A percentile compares a stretch with the other conserved stretches of the same genome.
Evolutionary conservation across 1,140 invertebrate genomes (phyloP).

Genomic region (Colletes latitarsis): DNA sequence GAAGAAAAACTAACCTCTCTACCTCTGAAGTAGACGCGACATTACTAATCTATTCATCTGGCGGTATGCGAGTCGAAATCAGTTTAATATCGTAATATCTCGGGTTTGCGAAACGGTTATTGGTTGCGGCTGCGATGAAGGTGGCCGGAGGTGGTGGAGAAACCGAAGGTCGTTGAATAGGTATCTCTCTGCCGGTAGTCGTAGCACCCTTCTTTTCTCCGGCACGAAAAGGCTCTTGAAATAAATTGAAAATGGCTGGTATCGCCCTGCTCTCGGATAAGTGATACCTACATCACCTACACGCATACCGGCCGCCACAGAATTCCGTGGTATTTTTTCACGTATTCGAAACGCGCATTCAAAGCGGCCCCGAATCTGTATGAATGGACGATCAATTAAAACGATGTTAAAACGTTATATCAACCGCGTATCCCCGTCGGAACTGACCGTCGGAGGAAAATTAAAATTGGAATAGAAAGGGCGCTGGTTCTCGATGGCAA

Average conservation of each 20-base stretch:
- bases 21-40: neutral
- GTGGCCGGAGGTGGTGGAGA: constrained; percentile 26
- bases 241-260: constrained; percentile 79
- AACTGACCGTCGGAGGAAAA: neutral
- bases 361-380: constrained; percentile 42
- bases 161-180: constrained; percentile 56
- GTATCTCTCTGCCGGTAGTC: constrained; percentile 67
- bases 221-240: constrained; percentile 76
- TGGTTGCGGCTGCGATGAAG: constrained; percentile 40
- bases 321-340: constrained; percentile 48
- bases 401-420: constrained; percentile 35
- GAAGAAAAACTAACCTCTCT: too few relatives aligned
- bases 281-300: constrained; percentile 74
- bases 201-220: constrained; percentile 73
- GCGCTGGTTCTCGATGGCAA: neutral
- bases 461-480: neutral
- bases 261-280: constrained; percentile 74
- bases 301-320: constrained; percentile 52
- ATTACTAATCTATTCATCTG: neutral
- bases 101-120: constrained; percentile 44
- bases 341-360: constrained; percentile 53
- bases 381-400: constrained; percentile 57
- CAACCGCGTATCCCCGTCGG: neutral
- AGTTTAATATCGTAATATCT: constrained; percentile 63
- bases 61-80: constrained; percentile 48